Percentiles rank a stretch among this genome's conserved stretches.
Conservation (phyloP, 2,888 invertebrate species). For the Odiellus spinosus region DNA sequence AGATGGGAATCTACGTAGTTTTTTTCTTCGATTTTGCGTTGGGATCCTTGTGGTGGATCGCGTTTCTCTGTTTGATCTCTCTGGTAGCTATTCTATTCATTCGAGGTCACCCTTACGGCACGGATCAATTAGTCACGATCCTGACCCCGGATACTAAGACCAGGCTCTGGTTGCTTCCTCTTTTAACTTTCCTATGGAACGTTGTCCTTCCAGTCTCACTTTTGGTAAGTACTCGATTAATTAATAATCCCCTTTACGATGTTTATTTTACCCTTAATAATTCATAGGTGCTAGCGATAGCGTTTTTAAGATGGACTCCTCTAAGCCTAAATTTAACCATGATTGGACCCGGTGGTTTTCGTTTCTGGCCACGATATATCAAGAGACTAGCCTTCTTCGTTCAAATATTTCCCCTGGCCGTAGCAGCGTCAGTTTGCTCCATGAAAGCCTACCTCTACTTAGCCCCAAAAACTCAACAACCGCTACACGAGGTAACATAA, state of each 20-base stretch:
- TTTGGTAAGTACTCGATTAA: conserved; percentile 40
- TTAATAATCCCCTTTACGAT: too few relatives aligned
- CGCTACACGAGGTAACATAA: background rate
- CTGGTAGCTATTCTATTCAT: conserved; percentile 33
- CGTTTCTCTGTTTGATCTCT: conserved; percentile 44
- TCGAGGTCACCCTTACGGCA: conserved; percentile 53
- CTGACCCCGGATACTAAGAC: conserved; percentile 39
- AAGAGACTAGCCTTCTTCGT: background rate
- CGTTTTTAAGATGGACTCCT: too few relatives aligned
- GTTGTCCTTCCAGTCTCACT: conserved; percentile 64
- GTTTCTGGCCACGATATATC: background rate
- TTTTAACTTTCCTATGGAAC: conserved; percentile 58
- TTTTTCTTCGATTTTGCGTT: conserved; percentile 71
- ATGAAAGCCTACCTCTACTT: background rate
- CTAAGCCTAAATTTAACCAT: too few relatives aligned
- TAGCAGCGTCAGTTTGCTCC: background rate
- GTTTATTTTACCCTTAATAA: too few relatives aligned
- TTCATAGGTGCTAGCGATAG: too few relatives aligned
- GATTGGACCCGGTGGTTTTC: background rate
- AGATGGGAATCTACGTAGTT: conserved; percentile 39
- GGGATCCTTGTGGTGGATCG: conserved; percentile 74
- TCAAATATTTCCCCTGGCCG: background rate
- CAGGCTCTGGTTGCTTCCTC: conserved; percentile 18
- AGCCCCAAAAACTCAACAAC: background rate
- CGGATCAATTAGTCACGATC: conserved; percentile 50